A percentile compares a stretch with the other conserved stretches of the same genome.
Evolutionary conservation across 2,888 invertebrate genomes (phyloP).

Genomic region (Microctonus brassicae): DNA sequence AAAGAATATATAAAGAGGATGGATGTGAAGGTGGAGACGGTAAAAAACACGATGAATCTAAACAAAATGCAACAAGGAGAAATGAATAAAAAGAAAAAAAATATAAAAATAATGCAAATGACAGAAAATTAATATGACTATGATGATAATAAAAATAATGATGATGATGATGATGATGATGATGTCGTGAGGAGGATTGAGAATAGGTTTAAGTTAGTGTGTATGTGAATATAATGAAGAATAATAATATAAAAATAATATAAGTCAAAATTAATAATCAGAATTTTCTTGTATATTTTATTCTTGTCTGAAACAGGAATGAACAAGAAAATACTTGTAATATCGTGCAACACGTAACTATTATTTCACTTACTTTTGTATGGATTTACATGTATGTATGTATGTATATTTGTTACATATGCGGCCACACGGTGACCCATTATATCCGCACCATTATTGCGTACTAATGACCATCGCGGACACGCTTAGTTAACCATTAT

Average conservation of each 20-base stretch:
- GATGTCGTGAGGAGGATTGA: background rate
- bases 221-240: background rate
- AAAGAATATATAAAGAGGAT: conserved; percentile 1
- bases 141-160: no score
- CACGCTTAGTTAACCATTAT: conserved; percentile 59
- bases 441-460: conserved; percentile 55
- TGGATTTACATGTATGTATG: background rate
- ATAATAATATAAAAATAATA: background rate
- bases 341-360: conserved; percentile 26
- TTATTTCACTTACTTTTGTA: background rate
- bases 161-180: no score
- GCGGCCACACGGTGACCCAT: conserved; percentile 50
- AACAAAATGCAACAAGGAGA: background rate
- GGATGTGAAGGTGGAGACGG: background rate
- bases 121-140: background rate
- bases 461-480: conserved; percentile 59
- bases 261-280: no score
- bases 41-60: background rate
- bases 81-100: background rate
- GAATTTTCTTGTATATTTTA: background rate
- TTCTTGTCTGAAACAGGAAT: background rate
- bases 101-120: background rate
- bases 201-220: background rate
- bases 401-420: conserved; percentile 16
- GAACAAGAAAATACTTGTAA: background rate